Percentiles rank a stretch among this genome's conserved stretches.
Conservation (phyloP, 2,888 invertebrate species). For the Heliconius aoede region DNA sequence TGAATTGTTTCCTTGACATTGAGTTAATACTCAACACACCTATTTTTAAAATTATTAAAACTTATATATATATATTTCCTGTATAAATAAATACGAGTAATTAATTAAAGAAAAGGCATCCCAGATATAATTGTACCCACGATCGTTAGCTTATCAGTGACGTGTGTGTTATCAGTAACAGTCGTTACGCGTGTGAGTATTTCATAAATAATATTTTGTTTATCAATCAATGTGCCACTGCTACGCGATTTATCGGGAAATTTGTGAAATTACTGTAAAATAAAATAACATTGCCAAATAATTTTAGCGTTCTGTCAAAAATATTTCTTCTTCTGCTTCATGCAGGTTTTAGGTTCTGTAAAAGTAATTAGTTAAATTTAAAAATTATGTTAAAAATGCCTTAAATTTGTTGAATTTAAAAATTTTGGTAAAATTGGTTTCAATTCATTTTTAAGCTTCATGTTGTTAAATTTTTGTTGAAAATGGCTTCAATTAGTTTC, state of each 20-base stretch:
- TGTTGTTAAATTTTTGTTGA: background rate
- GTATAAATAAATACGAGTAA: background rate
- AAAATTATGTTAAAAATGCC: background rate
- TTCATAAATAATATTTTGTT: slow-evolving; percentile 28
- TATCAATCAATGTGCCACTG: slow-evolving; percentile 17
- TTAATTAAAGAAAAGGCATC: background rate
- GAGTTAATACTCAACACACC: background rate
- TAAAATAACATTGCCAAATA: too few species aligned
- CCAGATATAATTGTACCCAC: slow-evolving; percentile 31
- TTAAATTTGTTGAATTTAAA: too few species aligned
- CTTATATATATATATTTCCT: background rate
- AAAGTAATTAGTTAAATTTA: too few species aligned
- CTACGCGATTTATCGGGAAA: background rate
- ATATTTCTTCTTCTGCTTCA: too few species aligned
- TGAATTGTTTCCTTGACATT: background rate
- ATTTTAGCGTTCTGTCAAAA: too few species aligned
- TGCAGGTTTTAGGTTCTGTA: too few species aligned
- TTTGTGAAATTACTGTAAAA: background rate
- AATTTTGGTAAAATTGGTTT: background rate
- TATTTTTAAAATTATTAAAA: background rate
- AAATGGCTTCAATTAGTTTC: background rate
- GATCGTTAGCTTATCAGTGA: slow-evolving; percentile 43
- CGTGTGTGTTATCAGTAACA: slow-evolving; percentile 27
- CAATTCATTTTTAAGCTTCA: too few species aligned
- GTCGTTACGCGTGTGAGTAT: slow-evolving; percentile 28